A percentile compares a stretch with the other conserved stretches of the same genome.
Conservation (phyloP, 2,797 vertebrate species). For the Dermochelys coriacea region DNA sequence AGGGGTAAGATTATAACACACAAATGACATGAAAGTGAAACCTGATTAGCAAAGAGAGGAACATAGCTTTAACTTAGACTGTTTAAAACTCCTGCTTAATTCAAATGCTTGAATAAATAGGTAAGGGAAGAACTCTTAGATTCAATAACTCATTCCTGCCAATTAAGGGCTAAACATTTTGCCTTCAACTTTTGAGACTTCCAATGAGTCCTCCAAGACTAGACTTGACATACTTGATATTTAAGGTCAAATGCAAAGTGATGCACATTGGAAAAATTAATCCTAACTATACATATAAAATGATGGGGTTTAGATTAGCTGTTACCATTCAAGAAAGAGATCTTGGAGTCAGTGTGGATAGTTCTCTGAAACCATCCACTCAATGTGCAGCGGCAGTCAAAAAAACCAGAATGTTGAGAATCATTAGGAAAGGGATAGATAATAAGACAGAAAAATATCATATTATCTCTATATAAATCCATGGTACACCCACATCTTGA, state of each 20-base stretch:
- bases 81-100: slow-evolving; percentile 41
- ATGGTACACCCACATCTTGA: too few species aligned
- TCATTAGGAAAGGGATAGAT: too few species aligned
- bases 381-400: too few species aligned
- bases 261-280: too few species aligned
- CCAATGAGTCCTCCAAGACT: slow-evolving; percentile 5
- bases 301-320: too few species aligned
- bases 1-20: slow-evolving; percentile 42
- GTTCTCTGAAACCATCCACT: too few species aligned
- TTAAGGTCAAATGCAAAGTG: neutral
- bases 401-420: too few species aligned
- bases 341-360: too few species aligned
- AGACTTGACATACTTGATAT: neutral
- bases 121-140: slow-evolving; percentile 22
- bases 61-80: slow-evolving; percentile 47
- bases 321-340: too few species aligned
- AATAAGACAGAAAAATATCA: too few species aligned
- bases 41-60: slow-evolving; percentile 55
- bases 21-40: slow-evolving; percentile 43
- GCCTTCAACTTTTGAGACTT: neutral
- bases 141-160: slow-evolving; percentile 10
- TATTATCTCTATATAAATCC: too few species aligned
- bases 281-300: too few species aligned
- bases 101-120: slow-evolving; percentile 53
- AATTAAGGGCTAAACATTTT: neutral